Base-by-base conservation (phyloP, 2,797 vertebrate genomes). In the Enteromius mattozi region DNA sequence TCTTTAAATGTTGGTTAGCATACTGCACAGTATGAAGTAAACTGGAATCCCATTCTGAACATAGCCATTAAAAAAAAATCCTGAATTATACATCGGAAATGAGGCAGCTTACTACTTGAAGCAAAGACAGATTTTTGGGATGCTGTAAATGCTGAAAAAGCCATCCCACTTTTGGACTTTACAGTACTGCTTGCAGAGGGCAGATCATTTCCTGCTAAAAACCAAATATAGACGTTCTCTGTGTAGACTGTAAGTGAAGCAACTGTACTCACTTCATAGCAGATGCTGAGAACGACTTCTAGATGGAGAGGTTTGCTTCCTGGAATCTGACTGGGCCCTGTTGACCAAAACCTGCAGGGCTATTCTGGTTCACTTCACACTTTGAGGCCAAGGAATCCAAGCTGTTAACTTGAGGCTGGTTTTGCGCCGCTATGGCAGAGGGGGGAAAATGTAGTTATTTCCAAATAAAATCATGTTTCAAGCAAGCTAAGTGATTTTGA, bases 221-320 rank as follows among this genome's bases (percentile, higher is more conserved):
- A n/a, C 54, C 51, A 78, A 30, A 63, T 42, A 74, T 71, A 54
- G 27, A 74, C 16, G 40, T 70, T 70, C 27, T 42, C 30, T 6
- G 61, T 79, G 59, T 37, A 70, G 16, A 27, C 12, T 66, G 35
- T 14, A 75, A 51, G 21, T 47, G 6, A 56, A 74, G 12, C 69
- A 74, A n/a, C n/a, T 80, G 37, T 66, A 85, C 78, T 75, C 10
- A 72, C 78, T 56, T 76, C 37, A 42, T 27, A 42, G 19, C 49
- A 45, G 47, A 35, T 0, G 1, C 24, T 47, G 37, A 37, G 13
- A 54, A 45, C 3, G 24, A 19, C 8, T 51, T 24, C 30, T 65
- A 65, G 68, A 79, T 37, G 30, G 33, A 49, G 13, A 0, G 30
- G 8, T 79, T 79, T 8, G 45, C 59, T 19, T 49, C 6, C 47